phyloP scores from a whole-genome alignment of 2,888 invertebrate species.

The Carterocephalus palaemon region DNA sequence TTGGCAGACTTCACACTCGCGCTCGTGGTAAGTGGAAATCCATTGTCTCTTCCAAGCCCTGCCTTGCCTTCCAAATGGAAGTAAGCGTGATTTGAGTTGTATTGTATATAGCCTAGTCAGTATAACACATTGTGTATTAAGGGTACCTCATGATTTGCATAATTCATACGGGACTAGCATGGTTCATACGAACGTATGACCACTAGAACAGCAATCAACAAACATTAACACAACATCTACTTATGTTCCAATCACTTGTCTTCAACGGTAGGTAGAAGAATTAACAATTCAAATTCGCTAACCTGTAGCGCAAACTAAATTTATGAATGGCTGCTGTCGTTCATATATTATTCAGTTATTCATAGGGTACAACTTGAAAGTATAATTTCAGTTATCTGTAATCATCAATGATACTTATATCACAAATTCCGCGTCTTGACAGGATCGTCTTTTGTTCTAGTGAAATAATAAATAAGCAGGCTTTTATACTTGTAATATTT shows the following conservation, averaged over 20 bases:
- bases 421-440: no score
- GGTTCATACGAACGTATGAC: constrained; percentile 1
- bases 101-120: no score
- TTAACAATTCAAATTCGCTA: constrained; percentile 27
- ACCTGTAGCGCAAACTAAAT: constrained; percentile 9
- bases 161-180: neutral
- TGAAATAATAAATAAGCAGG: no score
- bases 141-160: constrained; percentile 2
- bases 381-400: neutral
- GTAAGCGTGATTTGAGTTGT: no score
- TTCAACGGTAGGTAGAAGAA: constrained; percentile 7
- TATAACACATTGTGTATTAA: no score
- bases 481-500: no score
- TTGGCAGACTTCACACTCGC: no score
- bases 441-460: no score
- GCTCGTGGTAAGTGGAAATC: no score
- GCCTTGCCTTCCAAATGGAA: no score
- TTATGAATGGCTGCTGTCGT: constrained; percentile 13
- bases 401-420: constrained; percentile 1
- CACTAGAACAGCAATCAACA: constrained; percentile 1
- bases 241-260: constrained; percentile 17
- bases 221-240: constrained; percentile 6
- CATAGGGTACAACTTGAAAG: constrained; percentile 6
- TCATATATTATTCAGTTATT: constrained; percentile 8
- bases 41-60: no score